These are phyloP conservation scores for Tonatia bakeri DNA, from an alignment of 2,113 vertebrate genomes.

Conservation along the genomic window DNA sequence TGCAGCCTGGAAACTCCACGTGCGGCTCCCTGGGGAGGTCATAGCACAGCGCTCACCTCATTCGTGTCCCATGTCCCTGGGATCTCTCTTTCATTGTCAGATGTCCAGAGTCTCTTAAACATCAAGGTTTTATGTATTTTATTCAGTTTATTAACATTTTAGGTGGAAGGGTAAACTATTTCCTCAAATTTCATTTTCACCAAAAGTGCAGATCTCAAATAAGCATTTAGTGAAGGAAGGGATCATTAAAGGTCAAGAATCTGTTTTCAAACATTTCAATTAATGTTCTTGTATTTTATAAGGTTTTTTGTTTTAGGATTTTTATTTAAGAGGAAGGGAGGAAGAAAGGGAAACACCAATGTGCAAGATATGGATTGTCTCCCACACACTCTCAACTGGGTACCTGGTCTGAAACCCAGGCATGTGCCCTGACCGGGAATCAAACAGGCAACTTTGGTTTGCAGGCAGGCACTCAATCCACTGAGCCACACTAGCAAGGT, in stretches of 20 bases:
- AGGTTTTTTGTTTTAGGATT: neutral
- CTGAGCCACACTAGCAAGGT: too few species aligned
- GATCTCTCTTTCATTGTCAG: neutral
- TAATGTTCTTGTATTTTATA: neutral
- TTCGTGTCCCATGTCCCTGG: neutral
- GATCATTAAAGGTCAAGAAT: neutral
- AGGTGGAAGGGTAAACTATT: neutral
- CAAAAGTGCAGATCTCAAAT: neutral
- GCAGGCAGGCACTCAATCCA: too few species aligned
- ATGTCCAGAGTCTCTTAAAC: neutral
- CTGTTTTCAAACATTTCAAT: neutral
- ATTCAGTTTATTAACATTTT: neutral
- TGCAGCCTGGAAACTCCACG: neutral
- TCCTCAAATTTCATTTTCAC: neutral
- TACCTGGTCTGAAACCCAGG: too few species aligned
- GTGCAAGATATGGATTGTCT: too few species aligned
- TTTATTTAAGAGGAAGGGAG: too few species aligned
- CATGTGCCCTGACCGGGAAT: too few species aligned
- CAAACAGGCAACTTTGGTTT: too few species aligned
- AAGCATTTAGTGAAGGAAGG: neutral
- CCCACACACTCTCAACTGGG: too few species aligned
- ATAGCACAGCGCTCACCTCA: neutral
- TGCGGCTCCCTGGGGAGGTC: neutral
- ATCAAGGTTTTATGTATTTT: neutral
- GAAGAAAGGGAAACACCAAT: too few species aligned